phyloP scores from a whole-genome alignment of 2,888 invertebrate species.

The Caenorhabditis sinica region DNA sequence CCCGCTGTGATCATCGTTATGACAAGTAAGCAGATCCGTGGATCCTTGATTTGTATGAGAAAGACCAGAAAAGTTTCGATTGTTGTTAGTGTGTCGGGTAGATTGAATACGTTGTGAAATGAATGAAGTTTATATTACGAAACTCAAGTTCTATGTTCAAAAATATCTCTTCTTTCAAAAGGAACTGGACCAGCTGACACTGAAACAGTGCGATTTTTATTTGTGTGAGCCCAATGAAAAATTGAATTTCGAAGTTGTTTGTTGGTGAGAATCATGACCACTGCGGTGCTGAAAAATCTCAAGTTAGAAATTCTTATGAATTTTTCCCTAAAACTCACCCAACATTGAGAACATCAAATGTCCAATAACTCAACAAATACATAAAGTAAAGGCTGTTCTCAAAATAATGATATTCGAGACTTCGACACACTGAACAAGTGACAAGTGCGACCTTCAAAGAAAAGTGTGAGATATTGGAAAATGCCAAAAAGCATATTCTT shows the following conservation, averaged over 20 bases:
- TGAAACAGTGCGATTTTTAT: not conserved
- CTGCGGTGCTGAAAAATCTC: slow-evolving; percentile 12
- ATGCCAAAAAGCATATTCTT: no score
- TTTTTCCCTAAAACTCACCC: not conserved
- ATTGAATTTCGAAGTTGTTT: not conserved
- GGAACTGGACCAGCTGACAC: not conserved
- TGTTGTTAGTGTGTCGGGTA: not conserved
- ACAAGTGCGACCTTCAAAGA: slow-evolving; percentile 11
- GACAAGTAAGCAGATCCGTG: slow-evolving; percentile 1
- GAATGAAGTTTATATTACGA: not conserved
- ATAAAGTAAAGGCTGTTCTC: no score
- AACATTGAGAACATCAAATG: slow-evolving; percentile 19
- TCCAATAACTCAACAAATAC: not conserved
- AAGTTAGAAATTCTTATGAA: no score
- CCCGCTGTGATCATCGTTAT: not conserved
- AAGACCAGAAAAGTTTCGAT: not conserved
- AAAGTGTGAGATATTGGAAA: no score
- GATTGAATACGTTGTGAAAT: not conserved
- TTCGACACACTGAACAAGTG: not conserved
- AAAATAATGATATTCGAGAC: not conserved
- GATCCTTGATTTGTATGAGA: not conserved
- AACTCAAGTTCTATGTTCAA: not conserved
- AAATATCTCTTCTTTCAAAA: not conserved
- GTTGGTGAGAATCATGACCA: slow-evolving; percentile 15
- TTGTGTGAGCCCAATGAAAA: not conserved